Percentiles rank a stretch among this genome's conserved stretches.
Evolutionary conservation across 2,888 invertebrate genomes (phyloP).

Genomic region (Bombylius discolor): DNA sequence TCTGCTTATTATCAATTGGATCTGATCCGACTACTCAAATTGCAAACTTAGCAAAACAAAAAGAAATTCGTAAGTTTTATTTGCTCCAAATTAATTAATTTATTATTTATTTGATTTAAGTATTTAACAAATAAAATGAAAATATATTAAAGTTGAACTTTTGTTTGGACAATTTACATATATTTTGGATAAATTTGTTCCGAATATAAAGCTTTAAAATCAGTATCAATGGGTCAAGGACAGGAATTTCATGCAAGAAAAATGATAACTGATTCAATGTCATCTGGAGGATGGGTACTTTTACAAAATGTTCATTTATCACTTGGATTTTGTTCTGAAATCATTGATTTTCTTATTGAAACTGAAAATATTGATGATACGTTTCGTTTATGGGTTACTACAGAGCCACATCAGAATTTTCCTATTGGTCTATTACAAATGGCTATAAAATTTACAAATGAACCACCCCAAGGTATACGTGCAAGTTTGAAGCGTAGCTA

Average conservation of each 20-base stretch:
- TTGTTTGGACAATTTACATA: no score
- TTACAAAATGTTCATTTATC: slow-evolving; percentile 95
- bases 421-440: slow-evolving; percentile 80
- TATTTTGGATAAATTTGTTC: neutral
- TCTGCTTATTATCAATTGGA: slow-evolving; percentile 87
- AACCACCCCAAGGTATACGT: slow-evolving; percentile 89
- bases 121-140: no score
- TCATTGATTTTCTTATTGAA: slow-evolving; percentile 78
- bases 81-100: no score
- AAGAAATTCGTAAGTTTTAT: slow-evolving; percentile 58
- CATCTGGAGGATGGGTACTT: slow-evolving; percentile 79
- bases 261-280: slow-evolving; percentile 68
- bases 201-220: slow-evolving; percentile 47
- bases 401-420: slow-evolving; percentile 85
- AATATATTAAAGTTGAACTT: no score
- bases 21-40: slow-evolving; percentile 96
- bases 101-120: no score
- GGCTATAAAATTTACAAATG: slow-evolving; percentile 95
- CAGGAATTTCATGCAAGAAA: slow-evolving; percentile 77
- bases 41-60: slow-evolving; percentile 68
- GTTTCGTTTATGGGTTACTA: slow-evolving; percentile 88
- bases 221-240: slow-evolving; percentile 96
- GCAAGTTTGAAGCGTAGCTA: slow-evolving; percentile 92
- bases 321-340: slow-evolving; percentile 83
- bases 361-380: slow-evolving; percentile 68